Base-by-base conservation (phyloP, 2,888 invertebrate genomes). In the Ceramica pisi region DNA sequence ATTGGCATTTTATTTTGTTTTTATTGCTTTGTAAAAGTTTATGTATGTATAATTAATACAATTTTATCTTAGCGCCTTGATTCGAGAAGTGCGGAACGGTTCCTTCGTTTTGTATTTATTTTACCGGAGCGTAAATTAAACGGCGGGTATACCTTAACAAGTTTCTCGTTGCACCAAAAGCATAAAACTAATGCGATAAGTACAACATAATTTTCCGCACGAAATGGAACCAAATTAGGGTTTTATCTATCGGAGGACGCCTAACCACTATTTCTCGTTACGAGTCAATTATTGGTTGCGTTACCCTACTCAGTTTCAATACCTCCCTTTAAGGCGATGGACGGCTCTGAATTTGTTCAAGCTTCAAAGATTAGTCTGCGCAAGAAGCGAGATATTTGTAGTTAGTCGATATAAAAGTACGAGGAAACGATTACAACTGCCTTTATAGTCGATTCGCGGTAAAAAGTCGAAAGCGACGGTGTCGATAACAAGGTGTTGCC, bases 201-300 rank as follows among this genome's bases (percentile, higher is more conserved):
- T 35, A 67, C 74, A 84, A 75, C 68, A 83, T 81, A 62, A 75
- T 79, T 67, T 73, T 70, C 62, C 41, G 35, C 57, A 72, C 70
- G 68, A 77, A 75, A 68, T 63, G 31, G 57, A 75, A 76, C 72
- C 72, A 80, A 78, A 81, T 76, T 70, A 75, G 70, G 78, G 57
- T 76, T 69, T 80, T 75, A 83, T 82, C 78, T 71, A 76, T 62
- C 48, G 57, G 53, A 78, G 77, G 74, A 69, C 31, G 71, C 62
- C 64, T 75, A 73, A 56, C 67, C 66, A 73, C 63, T 70, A 80
- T 76, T 78, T 75, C 85, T 82, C 78, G 88, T 90, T 92, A 93
- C 93, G 90, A 93, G 91, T 93, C 93, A 92, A 93, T 93, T 94
- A 93, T 88, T 72, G 82, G 67, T 67, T 65, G 72, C 69, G 81